Evolutionary conservation across 1,140 invertebrate species (phyloP), one percentile per base, ranked within the genome.

Genomic region (Chironomus striatipennis): DNA sequence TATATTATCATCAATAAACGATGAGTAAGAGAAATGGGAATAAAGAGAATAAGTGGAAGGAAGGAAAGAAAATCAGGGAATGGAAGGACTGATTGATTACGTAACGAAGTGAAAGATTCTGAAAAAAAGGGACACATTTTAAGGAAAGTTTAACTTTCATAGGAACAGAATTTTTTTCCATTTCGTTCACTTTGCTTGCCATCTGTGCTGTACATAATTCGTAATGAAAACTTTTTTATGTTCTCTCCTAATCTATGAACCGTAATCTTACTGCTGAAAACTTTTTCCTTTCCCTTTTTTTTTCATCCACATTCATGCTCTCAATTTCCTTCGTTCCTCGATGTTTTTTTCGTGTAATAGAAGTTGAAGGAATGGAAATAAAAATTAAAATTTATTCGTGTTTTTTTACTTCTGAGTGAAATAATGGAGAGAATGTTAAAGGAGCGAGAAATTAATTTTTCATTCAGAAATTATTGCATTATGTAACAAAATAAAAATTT

Each of bases 351-450:
- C 24, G 24, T 34, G 24, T 34, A 34, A n/a, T n/a, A n/a, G n/a
- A n/a, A 34, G 24, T 34, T 34, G 5, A 34, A 34, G 24, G 24
- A 34, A 34, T 34, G 24, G 5, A 34, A 34, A 57, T 5, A 4
- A 57, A 57, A 57, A 57, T 57, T 57, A 57, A 57, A 57, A 57
- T 57, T 57, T 57, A 57, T n/a, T 57, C 47, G 15, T 57, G 47
- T 57, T 57, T 15, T 57, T n/a, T 4, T 5, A 34, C 24, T 34
- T 34, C 2, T 34, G 24, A 34, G 24, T 34, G 24, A 34, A 34
- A 34, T 34, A 34, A 34, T 34, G 5, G 24, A 34, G 24, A 34
- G 24, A 5, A 34, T 2, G 24, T 34, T 34, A 34, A 34, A 34
- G 24, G 24, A 34, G 24, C 24, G 24, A 34, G 5, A 34, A 34